Conservation (phyloP, 2,113 vertebrate genomes). For the Hemibagrus wyckioides region DNA sequence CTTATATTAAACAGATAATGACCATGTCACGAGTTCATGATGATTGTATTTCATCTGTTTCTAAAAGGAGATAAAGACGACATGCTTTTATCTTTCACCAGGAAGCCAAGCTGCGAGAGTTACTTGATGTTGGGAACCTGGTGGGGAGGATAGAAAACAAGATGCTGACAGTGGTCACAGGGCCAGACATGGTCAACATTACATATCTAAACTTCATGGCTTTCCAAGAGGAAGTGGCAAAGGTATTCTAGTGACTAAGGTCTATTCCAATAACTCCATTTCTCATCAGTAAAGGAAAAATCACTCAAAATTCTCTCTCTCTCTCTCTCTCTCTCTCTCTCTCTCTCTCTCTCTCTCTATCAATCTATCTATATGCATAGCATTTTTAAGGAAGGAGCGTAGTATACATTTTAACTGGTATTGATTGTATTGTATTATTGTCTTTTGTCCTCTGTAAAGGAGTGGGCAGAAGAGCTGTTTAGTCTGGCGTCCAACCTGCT, state of each 20-base stretch:
- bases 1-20: background rate
- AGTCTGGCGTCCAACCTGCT: constrained; percentile 92
- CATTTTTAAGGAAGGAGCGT: background rate
- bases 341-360: background rate
- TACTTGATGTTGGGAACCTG: constrained; percentile 89
- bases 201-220: constrained; percentile 95
- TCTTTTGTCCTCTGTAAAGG: constrained; percentile 68
- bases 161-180: constrained; percentile 94
- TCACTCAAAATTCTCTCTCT: background rate
- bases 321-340: background rate
- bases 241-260: constrained; percentile 73
- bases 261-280: background rate
- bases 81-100: constrained; percentile 57
- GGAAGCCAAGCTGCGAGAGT: constrained; percentile 95
- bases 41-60: background rate
- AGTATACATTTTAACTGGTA: background rate
- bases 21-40: background rate
- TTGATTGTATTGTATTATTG: constrained; percentile 50
- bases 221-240: constrained; percentile 94
- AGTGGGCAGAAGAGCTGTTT: constrained; percentile 96
- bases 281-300: background rate
- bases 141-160: constrained; percentile 90
- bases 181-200: constrained; percentile 92
- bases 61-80: background rate
- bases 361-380: background rate